Percentiles rank a stretch among this genome's conserved stretches.
These are phyloP conservation scores for Himalopsyche tibetana DNA, from an alignment of 2,888 invertebrate species.

Conservation along the genomic window DNA sequence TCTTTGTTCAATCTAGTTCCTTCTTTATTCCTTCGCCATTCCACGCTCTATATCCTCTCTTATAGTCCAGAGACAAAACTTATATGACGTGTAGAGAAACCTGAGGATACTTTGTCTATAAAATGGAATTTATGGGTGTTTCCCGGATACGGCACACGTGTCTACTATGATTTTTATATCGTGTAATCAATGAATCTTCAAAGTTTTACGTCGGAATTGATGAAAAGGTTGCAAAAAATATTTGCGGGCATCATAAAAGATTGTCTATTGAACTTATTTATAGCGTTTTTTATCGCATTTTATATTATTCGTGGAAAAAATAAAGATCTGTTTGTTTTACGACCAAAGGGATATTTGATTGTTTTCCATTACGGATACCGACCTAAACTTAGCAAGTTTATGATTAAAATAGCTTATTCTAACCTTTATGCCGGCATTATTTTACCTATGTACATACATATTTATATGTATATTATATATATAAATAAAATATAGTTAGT, in stretches of 20 bases:
- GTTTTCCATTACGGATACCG: slow-evolving; percentile 28
- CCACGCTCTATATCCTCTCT: slow-evolving; percentile 43
- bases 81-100: slow-evolving; percentile 53
- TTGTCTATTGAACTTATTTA: slow-evolving; percentile 43
- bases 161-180: slow-evolving; percentile 42
- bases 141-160: slow-evolving; percentile 25
- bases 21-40: slow-evolving; percentile 41
- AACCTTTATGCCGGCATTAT: background rate
- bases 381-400: slow-evolving; percentile 5
- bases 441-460: too few relatives aligned
- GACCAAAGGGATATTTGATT: slow-evolving; percentile 37
- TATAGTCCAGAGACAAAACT: slow-evolving; percentile 46
- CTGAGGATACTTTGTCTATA: slow-evolving; percentile 57
- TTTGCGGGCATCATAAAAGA: slow-evolving; percentile 43
- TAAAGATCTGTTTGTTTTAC: slow-evolving; percentile 43
- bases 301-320: slow-evolving; percentile 42
- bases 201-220: slow-evolving; percentile 40
- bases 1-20: slow-evolving; percentile 47
- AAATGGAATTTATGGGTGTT: slow-evolving; percentile 54
- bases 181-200: slow-evolving; percentile 42
- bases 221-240: slow-evolving; percentile 43
- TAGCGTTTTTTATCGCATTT: slow-evolving; percentile 40
- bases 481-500: too few relatives aligned
- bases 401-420: slow-evolving; percentile 38
- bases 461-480: too few relatives aligned